Base-by-base conservation (phyloP, 2,888 invertebrate genomes). In the Sphaeridia pumilis region DNA sequence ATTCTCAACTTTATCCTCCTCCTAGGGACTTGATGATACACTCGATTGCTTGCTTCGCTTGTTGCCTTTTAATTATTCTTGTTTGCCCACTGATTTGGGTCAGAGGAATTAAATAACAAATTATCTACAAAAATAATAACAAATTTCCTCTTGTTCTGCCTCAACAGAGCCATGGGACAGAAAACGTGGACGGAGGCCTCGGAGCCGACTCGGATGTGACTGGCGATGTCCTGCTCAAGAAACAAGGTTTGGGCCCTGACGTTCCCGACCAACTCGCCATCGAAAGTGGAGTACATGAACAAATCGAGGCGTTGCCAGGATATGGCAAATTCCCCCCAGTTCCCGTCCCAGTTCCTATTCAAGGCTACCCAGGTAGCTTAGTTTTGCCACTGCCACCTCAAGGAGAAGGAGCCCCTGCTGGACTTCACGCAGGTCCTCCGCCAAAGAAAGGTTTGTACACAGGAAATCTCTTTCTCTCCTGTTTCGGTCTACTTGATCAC, bases 251-350 rank as follows among this genome's bases (percentile, higher is more conserved):
- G 12, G 38, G 46, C n/a, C 59, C 61, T 17, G 58, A 58, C 26
- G 52, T 61, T n/a, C 59, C 63, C 2, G 64, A 64, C 26, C 64
- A 64, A 52, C 44, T 64, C 2, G 63, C 63, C 34, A 58, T 63
- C 54, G 63, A 63, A 44, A 56, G 57, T 5, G 51, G 54, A 20
- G 45, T 49, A 28, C 58, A 58, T 51, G 62, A 62, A 25, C 60
- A 59, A 44, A 50, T 60, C 10, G 60, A 51, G 26, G 54, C 54
- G 17, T 28, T 56, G 14, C 57, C 60, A 7, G 60, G 60, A 36
- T 54, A 57, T 5, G 56, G 49, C 22, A 51, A 51, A 24, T 52
- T 45, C 27, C 49, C 45, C 10, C 56, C 55, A 14, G 50, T 64
- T 20, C 64, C 64, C 27, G 54, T 63, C 2, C 62, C 64, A 12